Percentiles rank a stretch among this genome's conserved stretches.
Evolutionary conservation across 2,113 vertebrate species (phyloP).

Genomic region (Sterna hirundo): DNA sequence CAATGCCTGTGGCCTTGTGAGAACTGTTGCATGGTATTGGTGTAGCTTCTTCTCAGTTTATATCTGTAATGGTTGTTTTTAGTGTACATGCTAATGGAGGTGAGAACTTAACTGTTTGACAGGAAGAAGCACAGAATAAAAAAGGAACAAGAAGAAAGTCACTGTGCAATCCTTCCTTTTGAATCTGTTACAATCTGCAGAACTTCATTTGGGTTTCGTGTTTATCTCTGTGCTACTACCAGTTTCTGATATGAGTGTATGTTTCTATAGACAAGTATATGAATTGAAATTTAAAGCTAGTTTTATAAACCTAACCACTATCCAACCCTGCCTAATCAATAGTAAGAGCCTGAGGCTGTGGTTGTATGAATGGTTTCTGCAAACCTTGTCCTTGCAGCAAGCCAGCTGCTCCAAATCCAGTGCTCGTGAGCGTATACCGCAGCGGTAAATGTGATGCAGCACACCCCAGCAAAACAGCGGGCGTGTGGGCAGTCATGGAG

Average conservation of each 20-base stretch:
- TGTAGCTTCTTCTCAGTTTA: not conserved
- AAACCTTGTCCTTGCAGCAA: not conserved
- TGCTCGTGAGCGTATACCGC: accelerated
- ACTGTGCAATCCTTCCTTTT: not conserved
- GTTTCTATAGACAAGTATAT: not conserved
- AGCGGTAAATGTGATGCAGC: not conserved
- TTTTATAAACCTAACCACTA: not conserved
- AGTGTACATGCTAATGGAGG: not conserved
- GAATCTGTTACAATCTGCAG: not conserved
- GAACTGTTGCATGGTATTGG: not conserved
- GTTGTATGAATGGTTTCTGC: not conserved
- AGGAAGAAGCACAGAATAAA: not conserved
- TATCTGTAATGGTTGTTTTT: not conserved
- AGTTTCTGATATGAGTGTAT: not conserved
- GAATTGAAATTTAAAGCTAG: not conserved
- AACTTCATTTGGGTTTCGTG: not conserved
- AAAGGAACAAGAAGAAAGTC: not conserved
- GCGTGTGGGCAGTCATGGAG: not conserved
- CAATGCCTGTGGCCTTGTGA: not conserved
- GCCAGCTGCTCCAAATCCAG: not conserved
- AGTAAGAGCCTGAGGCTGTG: not conserved
- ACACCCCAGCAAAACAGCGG: not conserved
- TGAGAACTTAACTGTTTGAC: not conserved
- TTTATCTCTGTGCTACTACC: not conserved
- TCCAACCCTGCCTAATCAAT: not conserved